Conservation (phyloP, 2,113 vertebrate genomes). For the Podarcis muralis region DNA sequence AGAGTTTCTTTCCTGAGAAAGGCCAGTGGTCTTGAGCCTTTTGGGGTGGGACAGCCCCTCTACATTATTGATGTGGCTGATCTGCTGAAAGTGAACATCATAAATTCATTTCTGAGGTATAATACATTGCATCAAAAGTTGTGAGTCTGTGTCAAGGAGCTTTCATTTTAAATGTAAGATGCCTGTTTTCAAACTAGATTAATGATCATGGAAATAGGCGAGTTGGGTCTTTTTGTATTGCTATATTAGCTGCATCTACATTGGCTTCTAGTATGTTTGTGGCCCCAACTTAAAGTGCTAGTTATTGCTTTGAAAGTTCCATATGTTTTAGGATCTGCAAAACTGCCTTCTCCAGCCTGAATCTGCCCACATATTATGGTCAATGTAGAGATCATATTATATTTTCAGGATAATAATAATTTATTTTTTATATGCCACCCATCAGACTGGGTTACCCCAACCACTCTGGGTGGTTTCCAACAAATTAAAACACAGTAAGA, state of each 20-base stretch:
- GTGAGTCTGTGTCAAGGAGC: not conserved
- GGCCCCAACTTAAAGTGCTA: not conserved
- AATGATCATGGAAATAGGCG: rapidly evolving
- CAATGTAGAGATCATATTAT: not conserved
- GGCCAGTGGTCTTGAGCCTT: not conserved
- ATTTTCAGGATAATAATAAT: not conserved
- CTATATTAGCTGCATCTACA: not conserved
- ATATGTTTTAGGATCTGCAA: not conserved
- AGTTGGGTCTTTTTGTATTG: not conserved
- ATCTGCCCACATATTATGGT: not conserved
- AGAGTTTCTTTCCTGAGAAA: not conserved
- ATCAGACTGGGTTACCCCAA: no score
- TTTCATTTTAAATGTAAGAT: not conserved
- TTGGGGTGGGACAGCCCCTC: no score
- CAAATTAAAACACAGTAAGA: no score
- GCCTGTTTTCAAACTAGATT: rapidly evolving
- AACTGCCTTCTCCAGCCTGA: not conserved
- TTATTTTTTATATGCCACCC: no score
- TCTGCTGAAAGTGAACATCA: not conserved
- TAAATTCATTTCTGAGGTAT: not conserved
- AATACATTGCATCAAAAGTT: not conserved
- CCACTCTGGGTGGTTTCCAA: no score
- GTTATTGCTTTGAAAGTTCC: no score
- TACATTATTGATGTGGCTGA: not conserved
- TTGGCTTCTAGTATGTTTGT: not conserved